Percentiles rank a stretch among this genome's conserved stretches.
These are phyloP conservation scores for Odontamblyopus lacepedii DNA, from an alignment of 2,797 vertebrate species.

Conservation along the genomic window DNA sequence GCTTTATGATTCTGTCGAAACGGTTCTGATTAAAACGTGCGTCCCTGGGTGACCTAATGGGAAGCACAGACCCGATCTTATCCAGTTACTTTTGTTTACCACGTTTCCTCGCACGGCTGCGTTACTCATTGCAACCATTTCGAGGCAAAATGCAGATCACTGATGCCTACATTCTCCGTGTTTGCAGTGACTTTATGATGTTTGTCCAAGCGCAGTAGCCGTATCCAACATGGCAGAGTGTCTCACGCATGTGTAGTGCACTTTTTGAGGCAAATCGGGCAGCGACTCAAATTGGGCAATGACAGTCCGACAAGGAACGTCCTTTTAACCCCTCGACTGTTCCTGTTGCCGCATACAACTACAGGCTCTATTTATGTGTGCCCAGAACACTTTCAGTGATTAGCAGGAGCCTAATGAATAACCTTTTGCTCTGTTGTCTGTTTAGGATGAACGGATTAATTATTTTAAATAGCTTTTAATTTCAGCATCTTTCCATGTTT, in stretches of 20 bases:
- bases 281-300: slow-evolving; percentile 3
- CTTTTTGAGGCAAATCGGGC: slow-evolving; percentile 3
- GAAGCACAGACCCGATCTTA: background rate
- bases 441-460: background rate
- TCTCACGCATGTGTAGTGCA: background rate
- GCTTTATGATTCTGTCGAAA: background rate
- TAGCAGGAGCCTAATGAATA: background rate
- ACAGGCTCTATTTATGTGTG: background rate
- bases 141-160: background rate
- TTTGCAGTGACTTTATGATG: background rate
- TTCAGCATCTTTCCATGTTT: background rate
- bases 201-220: background rate
- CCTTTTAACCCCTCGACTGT: slow-evolving; percentile 50
- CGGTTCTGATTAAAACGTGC: background rate
- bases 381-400: no score
- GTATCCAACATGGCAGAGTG: background rate
- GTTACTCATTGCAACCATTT: background rate
- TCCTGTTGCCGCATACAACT: background rate
- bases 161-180: background rate
- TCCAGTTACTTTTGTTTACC: background rate
- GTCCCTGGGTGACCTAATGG: background rate
- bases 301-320: slow-evolving; percentile 25
- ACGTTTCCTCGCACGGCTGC: background rate
- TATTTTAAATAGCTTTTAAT: background rate
- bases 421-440: background rate